These are phyloP conservation scores for Trichonephila clavipes DNA, from an alignment of 1,140 invertebrate genomes.

Conservation along the genomic window DNA sequence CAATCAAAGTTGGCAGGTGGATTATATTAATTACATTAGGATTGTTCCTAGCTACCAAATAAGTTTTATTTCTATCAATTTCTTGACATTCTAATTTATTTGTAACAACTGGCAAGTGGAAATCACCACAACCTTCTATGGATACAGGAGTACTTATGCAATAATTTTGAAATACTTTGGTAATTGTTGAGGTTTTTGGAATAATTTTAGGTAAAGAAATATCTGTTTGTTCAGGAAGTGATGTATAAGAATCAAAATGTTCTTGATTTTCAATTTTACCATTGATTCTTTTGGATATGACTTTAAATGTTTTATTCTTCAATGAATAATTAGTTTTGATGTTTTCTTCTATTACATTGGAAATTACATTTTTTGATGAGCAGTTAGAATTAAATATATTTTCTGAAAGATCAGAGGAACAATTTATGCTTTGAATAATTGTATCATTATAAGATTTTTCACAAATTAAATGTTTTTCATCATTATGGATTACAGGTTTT, in stretches of 20 bases:
- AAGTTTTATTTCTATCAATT: constrained; percentile 59
- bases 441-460: not conserved
- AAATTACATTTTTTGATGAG: not conserved
- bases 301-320: constrained; percentile 26
- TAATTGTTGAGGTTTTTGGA: not conserved
- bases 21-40: not conserved
- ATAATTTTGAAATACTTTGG: not conserved
- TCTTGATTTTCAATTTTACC: not conserved
- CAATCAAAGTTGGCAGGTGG: constrained; percentile 44
- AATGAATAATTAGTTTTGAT: not conserved
- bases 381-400: not conserved
- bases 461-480: not conserved
- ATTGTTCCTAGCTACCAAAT: constrained; percentile 26
- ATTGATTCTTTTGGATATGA: not conserved
- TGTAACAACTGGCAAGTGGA: constrained; percentile 41
- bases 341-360: not conserved
- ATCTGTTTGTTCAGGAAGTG: not conserved
- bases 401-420: not conserved
- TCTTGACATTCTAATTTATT: constrained; percentile 8
- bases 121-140: not conserved
- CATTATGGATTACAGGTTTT: not conserved
- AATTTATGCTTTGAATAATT: not conserved
- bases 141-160: not conserved
- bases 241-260: not conserved
- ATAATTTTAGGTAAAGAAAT: not conserved